phyloP scores from a whole-genome alignment of 2,113 vertebrate genomes.

The Emydocephalus ijimae region DNA sequence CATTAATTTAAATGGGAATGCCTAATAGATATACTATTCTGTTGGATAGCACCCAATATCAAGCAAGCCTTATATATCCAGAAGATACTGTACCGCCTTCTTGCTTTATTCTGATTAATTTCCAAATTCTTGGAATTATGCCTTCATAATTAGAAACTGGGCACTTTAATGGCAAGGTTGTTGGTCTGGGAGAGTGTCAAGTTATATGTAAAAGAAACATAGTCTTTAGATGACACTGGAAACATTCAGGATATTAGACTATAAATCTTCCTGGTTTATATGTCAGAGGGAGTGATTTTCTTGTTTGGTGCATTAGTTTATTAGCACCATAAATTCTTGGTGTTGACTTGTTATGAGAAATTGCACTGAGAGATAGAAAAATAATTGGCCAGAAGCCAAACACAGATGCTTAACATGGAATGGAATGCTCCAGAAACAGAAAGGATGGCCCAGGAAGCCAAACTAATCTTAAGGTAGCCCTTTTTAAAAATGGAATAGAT shows the following conservation, averaged over 20 bases:
- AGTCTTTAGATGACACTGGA: neutral
- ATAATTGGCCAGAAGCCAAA: conserved; percentile 7
- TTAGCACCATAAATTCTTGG: conserved; percentile 16
- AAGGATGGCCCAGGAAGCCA: neutral
- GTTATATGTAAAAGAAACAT: neutral
- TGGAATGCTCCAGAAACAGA: conserved; percentile 4
- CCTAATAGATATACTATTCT: neutral
- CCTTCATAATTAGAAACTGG: neutral
- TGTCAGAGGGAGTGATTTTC: conserved; percentile 18
- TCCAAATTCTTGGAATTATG: conserved; percentile 4
- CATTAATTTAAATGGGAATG: neutral
- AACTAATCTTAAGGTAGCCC: neutral
- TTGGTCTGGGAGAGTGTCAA: neutral
- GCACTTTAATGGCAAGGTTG: neutral
- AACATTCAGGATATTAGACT: conserved; percentile 18
- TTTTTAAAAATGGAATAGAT: neutral
- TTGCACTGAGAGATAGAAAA: conserved; percentile 5
- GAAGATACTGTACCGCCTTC: neutral
- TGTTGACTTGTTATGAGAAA: conserved; percentile 11
- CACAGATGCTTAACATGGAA: neutral
- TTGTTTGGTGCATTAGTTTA: conserved; percentile 23
- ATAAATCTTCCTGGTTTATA: conserved; percentile 21
- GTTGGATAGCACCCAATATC: neutral
- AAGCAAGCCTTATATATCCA: neutral
- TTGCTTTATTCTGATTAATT: neutral